Conservation (phyloP, 2,888 invertebrate species). For the Aethes cnicana region DNA sequence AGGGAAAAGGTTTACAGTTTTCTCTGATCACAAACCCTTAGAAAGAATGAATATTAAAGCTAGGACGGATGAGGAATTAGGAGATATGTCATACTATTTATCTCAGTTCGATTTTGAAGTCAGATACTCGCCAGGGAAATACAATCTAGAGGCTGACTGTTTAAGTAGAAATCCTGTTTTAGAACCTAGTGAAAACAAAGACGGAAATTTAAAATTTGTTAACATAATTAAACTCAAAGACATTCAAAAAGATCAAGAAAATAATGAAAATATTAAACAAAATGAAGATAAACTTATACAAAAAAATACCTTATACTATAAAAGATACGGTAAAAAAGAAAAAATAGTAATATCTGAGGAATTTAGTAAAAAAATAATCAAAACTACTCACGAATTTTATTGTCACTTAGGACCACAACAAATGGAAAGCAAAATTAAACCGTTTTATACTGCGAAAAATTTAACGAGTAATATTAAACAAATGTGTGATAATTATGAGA, state of each 20-base stretch:
- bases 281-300: neutral
- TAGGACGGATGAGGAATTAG: neutral
- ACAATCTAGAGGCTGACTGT: neutral
- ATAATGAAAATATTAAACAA: neutral
- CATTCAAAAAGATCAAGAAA: neutral
- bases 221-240: neutral
- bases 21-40: slow-evolving; percentile 13
- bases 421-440: slow-evolving; percentile 33
- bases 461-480: slow-evolving; percentile 32
- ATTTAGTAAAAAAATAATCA: slow-evolving; percentile 36
- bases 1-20: slow-evolving; percentile 3
- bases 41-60: slow-evolving; percentile 23
- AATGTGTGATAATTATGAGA: slow-evolving; percentile 22
- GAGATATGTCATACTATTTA: neutral
- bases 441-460: slow-evolving; percentile 35
- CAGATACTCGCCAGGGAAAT: neutral
- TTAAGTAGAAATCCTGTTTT: neutral
- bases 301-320: neutral
- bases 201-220: neutral
- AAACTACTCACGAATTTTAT: slow-evolving; percentile 32
- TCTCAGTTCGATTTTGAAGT: neutral
- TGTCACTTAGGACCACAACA: slow-evolving; percentile 38
- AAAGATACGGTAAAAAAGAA: slow-evolving; percentile 24
- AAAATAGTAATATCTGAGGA: slow-evolving; percentile 38
- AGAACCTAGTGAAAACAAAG: neutral